A percentile compares a stretch with the other conserved stretches of the same genome.
These are phyloP conservation scores for Acanthurus lineatus DNA, from an alignment of 2,797 vertebrate species.

Conservation along the genomic window DNA sequence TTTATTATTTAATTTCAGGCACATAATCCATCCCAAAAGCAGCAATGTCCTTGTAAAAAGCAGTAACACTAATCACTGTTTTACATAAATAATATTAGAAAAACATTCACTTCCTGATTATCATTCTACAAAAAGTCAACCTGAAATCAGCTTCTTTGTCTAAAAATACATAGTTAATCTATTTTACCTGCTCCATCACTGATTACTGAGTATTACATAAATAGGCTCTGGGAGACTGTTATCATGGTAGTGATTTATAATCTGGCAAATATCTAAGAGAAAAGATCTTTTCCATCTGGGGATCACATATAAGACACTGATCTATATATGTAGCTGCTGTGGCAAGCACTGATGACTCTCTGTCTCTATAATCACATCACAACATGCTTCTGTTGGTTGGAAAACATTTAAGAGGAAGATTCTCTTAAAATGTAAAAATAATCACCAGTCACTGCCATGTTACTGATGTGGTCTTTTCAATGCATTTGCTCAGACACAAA, in stretches of 20 bases:
- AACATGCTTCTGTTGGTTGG: slow-evolving; percentile 3
- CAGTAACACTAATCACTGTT: background rate
- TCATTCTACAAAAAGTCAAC: background rate
- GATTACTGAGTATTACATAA: too few species aligned
- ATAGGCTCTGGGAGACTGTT: background rate
- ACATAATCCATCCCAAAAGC: background rate
- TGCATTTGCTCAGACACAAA: background rate
- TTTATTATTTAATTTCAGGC: background rate
- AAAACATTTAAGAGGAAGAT: background rate
- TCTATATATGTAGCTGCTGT: slow-evolving; percentile 19
- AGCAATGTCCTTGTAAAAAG: slow-evolving; percentile 1
- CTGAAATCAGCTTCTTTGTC: background rate
- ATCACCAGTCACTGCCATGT: slow-evolving; percentile 18
- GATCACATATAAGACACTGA: slow-evolving; percentile 10
- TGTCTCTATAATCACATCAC: slow-evolving; percentile 21
- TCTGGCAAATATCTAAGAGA: slow-evolving; percentile 13
- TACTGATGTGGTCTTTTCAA: too few species aligned
- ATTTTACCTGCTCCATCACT: background rate
- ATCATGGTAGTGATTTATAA: slow-evolving; percentile 4
- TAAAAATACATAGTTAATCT: background rate
- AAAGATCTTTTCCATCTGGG: slow-evolving; percentile 10
- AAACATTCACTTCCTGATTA: background rate
- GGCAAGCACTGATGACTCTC: slow-evolving; percentile 1
- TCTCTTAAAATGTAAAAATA: slow-evolving; percentile 32
- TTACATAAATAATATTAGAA: too few species aligned